Evolutionary conservation across 2,797 vertebrate species (phyloP).

Genomic region (Gastrophryne carolinensis): DNA sequence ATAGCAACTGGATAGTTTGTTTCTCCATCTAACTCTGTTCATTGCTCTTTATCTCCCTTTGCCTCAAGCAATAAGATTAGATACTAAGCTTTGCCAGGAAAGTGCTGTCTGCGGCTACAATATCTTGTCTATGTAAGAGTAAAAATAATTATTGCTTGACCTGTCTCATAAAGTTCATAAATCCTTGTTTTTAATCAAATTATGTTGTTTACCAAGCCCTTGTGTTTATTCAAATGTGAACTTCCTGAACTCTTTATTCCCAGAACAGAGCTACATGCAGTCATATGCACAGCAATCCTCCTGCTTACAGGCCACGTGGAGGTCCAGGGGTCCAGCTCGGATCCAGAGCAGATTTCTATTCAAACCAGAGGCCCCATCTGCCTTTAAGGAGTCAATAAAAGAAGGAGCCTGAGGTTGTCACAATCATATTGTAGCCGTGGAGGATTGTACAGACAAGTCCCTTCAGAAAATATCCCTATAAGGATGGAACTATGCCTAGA

Average conservation of each 20-base stretch:
- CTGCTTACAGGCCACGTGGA: neutral
- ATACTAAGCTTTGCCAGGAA: slow-evolving; percentile 9
- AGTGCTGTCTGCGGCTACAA: slow-evolving; percentile 2
- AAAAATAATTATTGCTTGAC: slow-evolving; percentile 19
- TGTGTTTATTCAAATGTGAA: slow-evolving; percentile 13
- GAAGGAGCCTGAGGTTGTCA: slow-evolving; percentile 39
- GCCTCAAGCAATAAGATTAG: slow-evolving; percentile 22
- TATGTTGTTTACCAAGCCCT: slow-evolving; percentile 12
- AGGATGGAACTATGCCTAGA: slow-evolving; percentile 9
- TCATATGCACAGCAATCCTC: slow-evolving; percentile 9
- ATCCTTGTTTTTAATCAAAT: slow-evolving; percentile 18
- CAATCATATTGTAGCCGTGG: slow-evolving; percentile 37
- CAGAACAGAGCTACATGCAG: neutral
- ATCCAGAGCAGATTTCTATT: neutral
- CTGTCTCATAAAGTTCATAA: slow-evolving; percentile 7
- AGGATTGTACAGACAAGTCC: slow-evolving; percentile 44
- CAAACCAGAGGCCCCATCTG: slow-evolving; percentile 10
- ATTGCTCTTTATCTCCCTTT: neutral
- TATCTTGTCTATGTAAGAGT: slow-evolving; percentile 6
- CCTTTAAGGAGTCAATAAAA: slow-evolving; percentile 34
- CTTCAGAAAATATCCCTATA: slow-evolving; percentile 36
- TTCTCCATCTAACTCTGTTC: slow-evolving; percentile 5
- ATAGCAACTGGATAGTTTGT: neutral
- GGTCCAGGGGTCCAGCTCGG: neutral
- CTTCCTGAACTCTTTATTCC: slow-evolving; percentile 19